Conservation (phyloP, 2,797 vertebrate species). For the Pangasius djambal region DNA sequence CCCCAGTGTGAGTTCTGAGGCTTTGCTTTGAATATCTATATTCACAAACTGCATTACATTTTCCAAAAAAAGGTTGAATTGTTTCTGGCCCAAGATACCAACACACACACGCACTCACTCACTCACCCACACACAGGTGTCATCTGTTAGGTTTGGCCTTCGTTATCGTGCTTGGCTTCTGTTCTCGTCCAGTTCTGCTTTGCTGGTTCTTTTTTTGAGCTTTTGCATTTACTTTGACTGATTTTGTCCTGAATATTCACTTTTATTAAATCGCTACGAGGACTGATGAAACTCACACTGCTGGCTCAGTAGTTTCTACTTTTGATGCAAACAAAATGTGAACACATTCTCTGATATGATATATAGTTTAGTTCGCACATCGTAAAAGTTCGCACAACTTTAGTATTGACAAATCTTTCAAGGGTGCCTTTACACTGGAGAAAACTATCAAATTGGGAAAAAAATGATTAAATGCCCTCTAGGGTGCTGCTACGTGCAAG, state of each 20-base stretch:
- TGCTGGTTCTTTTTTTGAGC: not conserved
- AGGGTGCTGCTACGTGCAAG: not conserved
- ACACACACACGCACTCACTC: not conserved
- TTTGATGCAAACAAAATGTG: constrained; percentile 30
- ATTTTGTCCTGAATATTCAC: constrained; percentile 48
- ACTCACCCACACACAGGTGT: not conserved
- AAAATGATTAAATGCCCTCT: not conserved
- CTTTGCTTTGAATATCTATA: not conserved
- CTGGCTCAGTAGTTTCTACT: constrained; percentile 52
- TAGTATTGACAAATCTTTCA: not conserved
- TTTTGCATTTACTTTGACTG: not conserved
- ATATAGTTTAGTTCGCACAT: not conserved
- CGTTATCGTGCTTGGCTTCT: not conserved
- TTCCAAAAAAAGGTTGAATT: constrained; percentile 4
- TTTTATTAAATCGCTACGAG: constrained; percentile 62
- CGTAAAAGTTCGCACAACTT: not conserved
- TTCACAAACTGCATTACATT: not conserved
- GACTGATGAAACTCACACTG: constrained; percentile 53
- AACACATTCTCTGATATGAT: not conserved
- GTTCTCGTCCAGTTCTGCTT: not conserved
- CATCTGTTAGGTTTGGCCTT: not conserved
- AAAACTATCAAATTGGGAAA: not conserved
- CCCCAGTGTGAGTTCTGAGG: not conserved
- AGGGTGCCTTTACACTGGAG: too few species aligned
- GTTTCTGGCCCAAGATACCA: not conserved